A percentile compares a stretch with the other conserved stretches of the same genome.
phyloP scores from a whole-genome alignment of 2,797 vertebrate species.

The Poeciliopsis paucimaculata region DNA sequence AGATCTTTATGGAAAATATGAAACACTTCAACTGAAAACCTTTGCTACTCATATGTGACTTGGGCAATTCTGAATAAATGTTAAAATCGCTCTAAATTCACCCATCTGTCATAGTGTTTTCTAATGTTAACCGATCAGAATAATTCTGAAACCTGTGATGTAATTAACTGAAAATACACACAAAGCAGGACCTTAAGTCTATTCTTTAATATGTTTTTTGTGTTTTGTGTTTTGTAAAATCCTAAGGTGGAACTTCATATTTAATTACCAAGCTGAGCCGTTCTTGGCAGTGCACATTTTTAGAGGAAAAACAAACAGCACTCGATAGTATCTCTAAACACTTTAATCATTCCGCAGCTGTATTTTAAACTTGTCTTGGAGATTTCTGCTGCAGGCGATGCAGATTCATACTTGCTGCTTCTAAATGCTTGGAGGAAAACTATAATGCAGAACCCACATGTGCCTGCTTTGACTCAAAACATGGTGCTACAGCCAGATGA shows the following conservation, averaged over 20 bases:
- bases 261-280: background rate
- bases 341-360: background rate
- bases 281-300: background rate
- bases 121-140: background rate
- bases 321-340: background rate
- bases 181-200: background rate
- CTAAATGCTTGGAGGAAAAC: constrained; percentile 1
- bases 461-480: constrained; percentile 24
- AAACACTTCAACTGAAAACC: background rate
- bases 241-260: background rate
- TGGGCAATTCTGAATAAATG: background rate
- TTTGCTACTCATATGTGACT: background rate
- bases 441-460: constrained; percentile 29
- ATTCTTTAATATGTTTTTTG: background rate
- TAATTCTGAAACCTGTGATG: background rate
- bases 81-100: background rate
- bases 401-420: background rate
- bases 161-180: background rate
- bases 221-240: background rate
- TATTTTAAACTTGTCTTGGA: background rate
- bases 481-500: constrained; percentile 59
- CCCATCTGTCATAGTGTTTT: background rate
- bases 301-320: background rate
- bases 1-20: background rate
- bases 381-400: background rate